Evolutionary conservation across 2,113 vertebrate genomes (phyloP).

Genomic region (Calonectris borealis): DNA sequence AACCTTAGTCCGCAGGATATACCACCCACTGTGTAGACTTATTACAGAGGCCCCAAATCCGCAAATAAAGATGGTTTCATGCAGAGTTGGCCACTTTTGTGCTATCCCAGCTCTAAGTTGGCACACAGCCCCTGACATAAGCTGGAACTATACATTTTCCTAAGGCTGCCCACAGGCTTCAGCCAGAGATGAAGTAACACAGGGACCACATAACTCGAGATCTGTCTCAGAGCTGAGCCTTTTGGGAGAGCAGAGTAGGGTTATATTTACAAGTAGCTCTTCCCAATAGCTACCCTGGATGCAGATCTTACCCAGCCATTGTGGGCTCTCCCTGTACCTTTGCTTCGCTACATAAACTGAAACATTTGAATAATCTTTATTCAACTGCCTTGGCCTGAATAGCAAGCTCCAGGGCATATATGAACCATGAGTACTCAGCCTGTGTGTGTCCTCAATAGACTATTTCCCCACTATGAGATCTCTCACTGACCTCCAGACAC

Average conservation of each 20-base stretch:
- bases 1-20: not conserved
- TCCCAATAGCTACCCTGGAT: not conserved
- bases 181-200: not conserved
- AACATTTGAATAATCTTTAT: not conserved
- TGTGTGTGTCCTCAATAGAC: not conserved
- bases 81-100: not conserved
- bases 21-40: not conserved
- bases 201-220: accelerated
- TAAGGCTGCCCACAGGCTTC: not conserved
- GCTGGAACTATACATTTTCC: not conserved
- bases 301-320: not conserved
- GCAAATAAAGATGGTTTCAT: not conserved
- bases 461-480: not conserved
- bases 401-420: not conserved
- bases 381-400: not conserved
- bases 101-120: not conserved
- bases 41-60: not conserved
- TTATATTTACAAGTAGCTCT: not conserved
- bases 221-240: not conserved
- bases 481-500: not conserved
- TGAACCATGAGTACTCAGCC: not conserved
- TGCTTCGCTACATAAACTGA: not conserved
- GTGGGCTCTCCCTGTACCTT: not conserved
- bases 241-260: not conserved
- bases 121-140: not conserved